These are phyloP conservation scores for Emydura subglobosa DNA, from an alignment of 2,113 vertebrate species.

Conservation along the genomic window DNA sequence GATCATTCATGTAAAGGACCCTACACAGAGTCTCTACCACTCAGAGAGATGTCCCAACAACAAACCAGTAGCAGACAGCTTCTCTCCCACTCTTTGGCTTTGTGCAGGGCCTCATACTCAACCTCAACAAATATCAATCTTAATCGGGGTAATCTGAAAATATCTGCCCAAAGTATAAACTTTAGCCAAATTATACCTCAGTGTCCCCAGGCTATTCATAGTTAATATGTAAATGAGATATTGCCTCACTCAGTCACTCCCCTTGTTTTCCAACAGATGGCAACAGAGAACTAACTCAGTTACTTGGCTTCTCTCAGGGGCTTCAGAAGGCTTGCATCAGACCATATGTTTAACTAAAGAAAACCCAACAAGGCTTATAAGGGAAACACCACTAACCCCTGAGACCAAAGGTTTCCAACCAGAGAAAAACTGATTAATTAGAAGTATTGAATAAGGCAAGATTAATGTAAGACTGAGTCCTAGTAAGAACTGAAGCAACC, in stretches of 20 bases:
- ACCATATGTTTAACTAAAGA: not conserved
- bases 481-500: not conserved
- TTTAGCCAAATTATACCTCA: too few species aligned
- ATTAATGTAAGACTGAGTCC: not conserved
- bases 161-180: not conserved
- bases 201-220: too few species aligned
- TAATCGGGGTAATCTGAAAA: not conserved
- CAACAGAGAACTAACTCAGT: too few species aligned
- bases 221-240: too few species aligned
- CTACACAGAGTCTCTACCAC: too few species aligned
- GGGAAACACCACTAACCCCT: not conserved
- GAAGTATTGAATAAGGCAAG: not conserved
- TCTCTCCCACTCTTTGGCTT: not conserved
- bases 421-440: not conserved
- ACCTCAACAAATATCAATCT: not conserved
- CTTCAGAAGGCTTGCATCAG: not conserved
- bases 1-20: too few species aligned
- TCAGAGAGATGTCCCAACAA: not conserved
- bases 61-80: not conserved
- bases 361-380: not conserved
- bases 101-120: not conserved
- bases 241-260: too few species aligned
- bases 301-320: too few species aligned
- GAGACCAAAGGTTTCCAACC: not conserved
- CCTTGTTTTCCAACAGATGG: too few species aligned